phyloP scores from a whole-genome alignment of 2,888 invertebrate species.

The Prenolepis imparis region DNA sequence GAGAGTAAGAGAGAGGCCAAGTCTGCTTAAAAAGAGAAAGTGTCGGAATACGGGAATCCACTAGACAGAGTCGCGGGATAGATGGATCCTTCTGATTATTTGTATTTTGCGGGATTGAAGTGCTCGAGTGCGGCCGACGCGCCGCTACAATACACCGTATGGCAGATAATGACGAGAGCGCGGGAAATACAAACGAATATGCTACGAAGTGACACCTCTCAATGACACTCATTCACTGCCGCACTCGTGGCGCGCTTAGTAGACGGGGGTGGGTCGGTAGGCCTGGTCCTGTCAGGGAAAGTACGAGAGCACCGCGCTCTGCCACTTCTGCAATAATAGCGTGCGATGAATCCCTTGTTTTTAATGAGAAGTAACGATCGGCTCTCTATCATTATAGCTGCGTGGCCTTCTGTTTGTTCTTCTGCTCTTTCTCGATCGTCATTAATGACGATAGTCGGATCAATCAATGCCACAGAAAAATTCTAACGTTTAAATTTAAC shows the following conservation, averaged over 20 bases:
- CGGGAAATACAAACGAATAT: conserved; percentile 85
- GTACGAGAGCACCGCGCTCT: conserved; percentile 52
- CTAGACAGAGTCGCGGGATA: conserved; percentile 46
- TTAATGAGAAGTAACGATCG: conserved; percentile 85
- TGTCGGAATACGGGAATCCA: conserved; percentile 56
- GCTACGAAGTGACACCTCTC: conserved; percentile 86
- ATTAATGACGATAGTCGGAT: conserved; percentile 2
- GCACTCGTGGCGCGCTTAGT: conserved; percentile 51
- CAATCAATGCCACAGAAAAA: conserved; percentile 5
- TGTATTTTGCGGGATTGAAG: conserved; percentile 80
- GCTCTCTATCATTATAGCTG: conserved; percentile 69
- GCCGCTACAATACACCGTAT: conserved; percentile 77
- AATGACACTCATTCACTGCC: conserved; percentile 80
- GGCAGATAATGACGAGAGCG: conserved; percentile 78
- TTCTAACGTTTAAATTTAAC: not conserved
- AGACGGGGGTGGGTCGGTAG: conserved; percentile 50
- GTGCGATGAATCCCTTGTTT: conserved; percentile 85
- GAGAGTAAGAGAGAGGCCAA: conserved; percentile 38
- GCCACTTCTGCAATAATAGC: conserved; percentile 84
- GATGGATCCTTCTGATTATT: conserved; percentile 78
- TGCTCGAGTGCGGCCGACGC: conserved; percentile 80
- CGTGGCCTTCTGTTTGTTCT: conserved; percentile 26
- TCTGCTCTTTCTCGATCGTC: conserved; percentile 12
- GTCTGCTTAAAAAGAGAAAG: conserved; percentile 53
- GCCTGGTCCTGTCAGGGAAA: conserved; percentile 58